Conservation (phyloP, 2,888 invertebrate species). For the Chymomyza fuscimana region DNA sequence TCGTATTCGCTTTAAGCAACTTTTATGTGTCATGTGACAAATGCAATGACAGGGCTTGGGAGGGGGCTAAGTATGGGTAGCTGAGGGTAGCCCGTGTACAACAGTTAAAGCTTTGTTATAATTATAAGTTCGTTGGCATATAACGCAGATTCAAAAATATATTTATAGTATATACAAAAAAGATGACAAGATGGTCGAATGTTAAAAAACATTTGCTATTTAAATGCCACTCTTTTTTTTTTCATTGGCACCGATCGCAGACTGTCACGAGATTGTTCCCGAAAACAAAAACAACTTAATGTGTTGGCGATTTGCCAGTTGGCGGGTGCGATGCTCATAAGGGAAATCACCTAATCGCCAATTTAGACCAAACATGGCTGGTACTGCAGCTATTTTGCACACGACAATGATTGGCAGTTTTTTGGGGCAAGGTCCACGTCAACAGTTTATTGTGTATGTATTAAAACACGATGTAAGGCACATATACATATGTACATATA, state of each 20-base stretch:
- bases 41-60: conserved; percentile 32
- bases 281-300: conserved; percentile 15
- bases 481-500: no score
- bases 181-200: background rate
- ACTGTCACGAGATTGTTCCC: conserved; percentile 61
- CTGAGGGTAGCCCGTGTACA: background rate
- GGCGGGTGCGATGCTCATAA: background rate
- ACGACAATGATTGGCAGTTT: conserved; percentile 43
- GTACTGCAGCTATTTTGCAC: conserved; percentile 33
- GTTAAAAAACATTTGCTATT: conserved; percentile 9
- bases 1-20: background rate
- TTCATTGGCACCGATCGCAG: conserved; percentile 43
- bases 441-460: conserved; percentile 19
- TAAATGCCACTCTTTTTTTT: conserved; percentile 25
- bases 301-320: conserved; percentile 29
- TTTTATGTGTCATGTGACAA: conserved; percentile 56
- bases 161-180: background rate
- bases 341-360: background rate
- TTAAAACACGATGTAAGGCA: conserved; percentile 4
- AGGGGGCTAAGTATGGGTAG: conserved; percentile 29
- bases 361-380: conserved; percentile 11
- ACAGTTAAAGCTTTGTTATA: conserved; percentile 3
- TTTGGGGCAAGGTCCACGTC: conserved; percentile 44
- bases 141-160: background rate
- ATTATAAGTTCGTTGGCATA: conserved; percentile 31